phyloP scores from a whole-genome alignment of 2,797 vertebrate genomes.

The Cottoperca gobio region DNA sequence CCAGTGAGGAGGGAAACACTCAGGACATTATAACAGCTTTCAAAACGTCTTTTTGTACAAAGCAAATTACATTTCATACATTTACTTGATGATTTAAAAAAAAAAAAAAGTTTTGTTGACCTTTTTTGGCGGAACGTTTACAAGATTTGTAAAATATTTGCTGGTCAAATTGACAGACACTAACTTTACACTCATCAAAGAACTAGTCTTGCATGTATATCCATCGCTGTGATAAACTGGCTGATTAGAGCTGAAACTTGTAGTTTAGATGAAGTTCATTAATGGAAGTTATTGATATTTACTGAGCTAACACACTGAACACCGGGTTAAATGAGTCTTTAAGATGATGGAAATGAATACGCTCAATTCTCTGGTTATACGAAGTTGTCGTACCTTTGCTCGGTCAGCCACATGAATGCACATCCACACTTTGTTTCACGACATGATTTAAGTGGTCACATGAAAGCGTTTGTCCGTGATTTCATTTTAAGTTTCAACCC shows the following conservation, averaged over 20 bases:
- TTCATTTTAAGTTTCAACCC: not conserved
- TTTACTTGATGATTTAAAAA: no score
- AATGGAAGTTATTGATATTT: slow-evolving; percentile 13
- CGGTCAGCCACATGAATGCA: not conserved
- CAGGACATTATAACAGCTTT: no score
- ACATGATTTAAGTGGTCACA: slow-evolving; percentile 19
- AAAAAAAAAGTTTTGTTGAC: no score
- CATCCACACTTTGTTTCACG: not conserved
- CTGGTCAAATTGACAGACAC: no score
- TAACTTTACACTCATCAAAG: not conserved
- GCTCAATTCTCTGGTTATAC: not conserved
- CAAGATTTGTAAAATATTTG: not conserved
- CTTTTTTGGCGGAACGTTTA: not conserved
- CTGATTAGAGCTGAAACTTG: no score
- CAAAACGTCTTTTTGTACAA: no score
- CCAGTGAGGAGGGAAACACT: no score
- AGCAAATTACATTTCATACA: no score
- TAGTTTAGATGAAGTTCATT: slow-evolving; percentile 2
- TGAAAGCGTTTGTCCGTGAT: slow-evolving; percentile 40
- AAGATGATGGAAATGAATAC: not conserved
- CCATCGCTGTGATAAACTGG: not conserved
- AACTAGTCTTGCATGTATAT: not conserved
- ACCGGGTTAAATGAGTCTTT: not conserved
- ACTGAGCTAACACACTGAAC: not conserved
- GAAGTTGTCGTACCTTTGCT: no score